phyloP scores from a whole-genome alignment of 2,797 vertebrate genomes.

The Intellagama lesueurii region DNA sequence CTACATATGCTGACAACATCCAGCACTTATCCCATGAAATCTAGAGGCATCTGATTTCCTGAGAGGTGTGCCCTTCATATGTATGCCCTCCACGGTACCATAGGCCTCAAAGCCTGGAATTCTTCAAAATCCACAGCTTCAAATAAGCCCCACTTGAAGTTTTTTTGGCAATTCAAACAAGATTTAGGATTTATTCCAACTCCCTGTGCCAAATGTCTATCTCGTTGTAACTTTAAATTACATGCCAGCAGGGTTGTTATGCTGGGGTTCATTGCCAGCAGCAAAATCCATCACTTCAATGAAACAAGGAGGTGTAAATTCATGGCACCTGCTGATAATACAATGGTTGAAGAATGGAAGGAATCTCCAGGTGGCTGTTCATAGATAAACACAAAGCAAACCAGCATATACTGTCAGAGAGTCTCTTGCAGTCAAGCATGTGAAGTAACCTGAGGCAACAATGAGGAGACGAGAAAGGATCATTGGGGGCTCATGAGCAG shows the following conservation, averaged over 20 bases:
- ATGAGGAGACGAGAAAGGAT: not conserved
- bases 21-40: not conserved
- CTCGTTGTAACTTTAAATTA: conserved; percentile 3
- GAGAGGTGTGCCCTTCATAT: not conserved
- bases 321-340: not conserved
- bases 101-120: not conserved
- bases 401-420: not conserved
- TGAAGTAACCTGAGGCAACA: not conserved
- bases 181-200: not conserved
- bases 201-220: not conserved
- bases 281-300: not conserved
- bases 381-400: not conserved
- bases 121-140: not conserved
- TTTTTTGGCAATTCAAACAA: not conserved
- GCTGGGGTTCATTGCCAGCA: not conserved
- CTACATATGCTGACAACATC: no score
- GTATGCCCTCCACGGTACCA: not conserved
- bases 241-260: not conserved
- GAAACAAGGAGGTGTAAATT: not conserved
- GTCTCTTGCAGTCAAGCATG: not conserved
- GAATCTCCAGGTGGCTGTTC: conserved; percentile 19
- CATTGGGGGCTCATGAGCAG: not conserved
- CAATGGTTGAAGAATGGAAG: not conserved
- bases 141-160: not conserved
- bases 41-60: no score